Evolutionary conservation across 2,888 invertebrate genomes (phyloP).

Genomic region (Torymus auratus): DNA sequence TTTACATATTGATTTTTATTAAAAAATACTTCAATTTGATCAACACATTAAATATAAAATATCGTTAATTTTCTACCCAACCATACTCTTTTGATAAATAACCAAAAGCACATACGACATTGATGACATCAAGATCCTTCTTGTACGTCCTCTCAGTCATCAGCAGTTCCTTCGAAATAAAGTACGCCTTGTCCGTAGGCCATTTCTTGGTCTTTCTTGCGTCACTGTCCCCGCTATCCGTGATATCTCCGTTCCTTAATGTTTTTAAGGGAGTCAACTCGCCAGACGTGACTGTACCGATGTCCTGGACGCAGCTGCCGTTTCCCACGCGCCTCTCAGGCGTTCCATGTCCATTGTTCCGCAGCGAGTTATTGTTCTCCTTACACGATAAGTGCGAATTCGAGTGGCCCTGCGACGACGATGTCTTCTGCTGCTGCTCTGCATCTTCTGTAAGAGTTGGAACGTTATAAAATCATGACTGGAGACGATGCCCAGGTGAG

Average conservation of each 20-base stretch:
- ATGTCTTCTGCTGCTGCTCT: slow-evolving; percentile 20
- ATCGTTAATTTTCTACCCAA: too few relatives aligned
- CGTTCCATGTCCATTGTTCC: slow-evolving; percentile 33
- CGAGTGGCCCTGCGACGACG: slow-evolving; percentile 45
- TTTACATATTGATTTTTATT: too few relatives aligned
- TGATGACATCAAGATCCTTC: slow-evolving; percentile 94
- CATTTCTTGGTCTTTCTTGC: slow-evolving; percentile 76
- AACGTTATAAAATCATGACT: slow-evolving; percentile 37
- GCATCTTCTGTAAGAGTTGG: slow-evolving; percentile 54
- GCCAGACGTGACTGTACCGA: slow-evolving; percentile 67
- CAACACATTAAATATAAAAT: too few relatives aligned
- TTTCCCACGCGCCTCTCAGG: slow-evolving; percentile 27
- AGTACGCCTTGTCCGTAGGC: slow-evolving; percentile 86
- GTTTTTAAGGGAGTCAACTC: slow-evolving; percentile 73
- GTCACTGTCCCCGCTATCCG: slow-evolving; percentile 57
- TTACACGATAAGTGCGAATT: slow-evolving; percentile 56
- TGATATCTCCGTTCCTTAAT: slow-evolving; percentile 68
- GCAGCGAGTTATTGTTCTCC: slow-evolving; percentile 73
- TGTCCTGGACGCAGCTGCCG: slow-evolving; percentile 51
- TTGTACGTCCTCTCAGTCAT: slow-evolving; percentile 98
- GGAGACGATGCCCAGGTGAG: not conserved
- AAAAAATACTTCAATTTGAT: too few relatives aligned
- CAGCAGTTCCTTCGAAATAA: slow-evolving; percentile 93
- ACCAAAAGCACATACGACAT: slow-evolving; percentile 81
- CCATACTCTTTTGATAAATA: too few relatives aligned